These are phyloP conservation scores for Acromyrmex charruanus DNA, from an alignment of 1,140 invertebrate species.

Conservation along the genomic window DNA sequence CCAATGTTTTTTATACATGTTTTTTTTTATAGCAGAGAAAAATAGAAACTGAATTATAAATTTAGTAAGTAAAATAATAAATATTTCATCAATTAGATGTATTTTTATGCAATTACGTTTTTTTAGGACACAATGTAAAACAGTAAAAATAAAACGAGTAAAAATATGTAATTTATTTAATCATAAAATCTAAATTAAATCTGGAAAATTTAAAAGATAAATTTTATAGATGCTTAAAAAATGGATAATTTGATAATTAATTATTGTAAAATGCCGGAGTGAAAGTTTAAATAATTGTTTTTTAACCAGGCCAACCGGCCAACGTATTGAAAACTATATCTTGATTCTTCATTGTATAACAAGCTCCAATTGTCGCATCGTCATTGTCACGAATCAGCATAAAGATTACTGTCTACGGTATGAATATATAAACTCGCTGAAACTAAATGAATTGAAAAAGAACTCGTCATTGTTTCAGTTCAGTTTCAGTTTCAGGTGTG, in stretches of 20 bases:
- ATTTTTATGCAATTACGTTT: background rate
- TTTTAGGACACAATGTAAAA: background rate
- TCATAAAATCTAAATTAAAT: background rate
- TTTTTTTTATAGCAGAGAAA: no score
- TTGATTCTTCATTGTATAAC: conserved; percentile 19
- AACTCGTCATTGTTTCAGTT: background rate
- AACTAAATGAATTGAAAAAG: background rate
- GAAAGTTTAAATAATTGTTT: conserved; percentile 12
- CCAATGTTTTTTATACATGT: no score
- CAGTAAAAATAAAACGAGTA: background rate
- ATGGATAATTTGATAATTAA: background rate
- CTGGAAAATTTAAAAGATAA: no score
- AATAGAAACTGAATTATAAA: background rate
- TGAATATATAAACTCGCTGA: background rate
- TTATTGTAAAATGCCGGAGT: background rate
- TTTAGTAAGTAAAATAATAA: background rate
- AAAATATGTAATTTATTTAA: background rate
- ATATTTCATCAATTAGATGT: background rate
- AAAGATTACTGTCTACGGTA: background rate
- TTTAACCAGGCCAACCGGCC: no score
- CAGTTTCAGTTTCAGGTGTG: background rate
- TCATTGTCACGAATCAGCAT: conserved; percentile 22
- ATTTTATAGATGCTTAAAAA: background rate
- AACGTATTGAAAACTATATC: background rate
- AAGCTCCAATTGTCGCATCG: conserved; percentile 7